Evolutionary conservation across 2,888 invertebrate genomes (phyloP).

Genomic region (Thumatha senex): DNA sequence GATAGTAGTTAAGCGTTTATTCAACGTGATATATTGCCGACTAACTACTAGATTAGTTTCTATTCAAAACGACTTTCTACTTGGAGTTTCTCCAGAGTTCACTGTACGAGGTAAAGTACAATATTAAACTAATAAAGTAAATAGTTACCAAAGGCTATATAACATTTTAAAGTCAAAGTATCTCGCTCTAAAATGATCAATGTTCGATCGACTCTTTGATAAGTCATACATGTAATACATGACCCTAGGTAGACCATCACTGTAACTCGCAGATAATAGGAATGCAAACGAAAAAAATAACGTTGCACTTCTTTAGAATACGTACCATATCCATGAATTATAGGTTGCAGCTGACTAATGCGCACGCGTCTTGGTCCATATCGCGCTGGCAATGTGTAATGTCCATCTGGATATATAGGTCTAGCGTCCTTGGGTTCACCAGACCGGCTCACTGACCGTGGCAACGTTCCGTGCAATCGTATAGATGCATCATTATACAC

Average conservation of each 20-base stretch:
- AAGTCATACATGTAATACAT: no score
- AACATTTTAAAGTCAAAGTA: neutral
- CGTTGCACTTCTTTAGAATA: constrained; percentile 15
- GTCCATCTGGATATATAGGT: constrained; percentile 47
- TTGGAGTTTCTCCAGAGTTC: constrained; percentile 60
- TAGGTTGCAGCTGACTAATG: constrained; percentile 69
- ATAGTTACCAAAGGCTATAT: no score
- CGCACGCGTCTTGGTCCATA: constrained; percentile 68
- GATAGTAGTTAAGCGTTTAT: constrained; percentile 51
- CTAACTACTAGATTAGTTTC: constrained; percentile 69
- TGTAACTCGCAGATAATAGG: no score
- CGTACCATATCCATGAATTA: constrained; percentile 76
- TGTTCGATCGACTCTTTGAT: no score
- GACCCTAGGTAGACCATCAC: no score
- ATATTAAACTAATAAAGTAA: constrained; percentile 30
- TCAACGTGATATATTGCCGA: constrained; percentile 60
- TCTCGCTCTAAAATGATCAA: neutral
- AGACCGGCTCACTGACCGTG: constrained; percentile 48
- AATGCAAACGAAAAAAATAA: no score
- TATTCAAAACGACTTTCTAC: constrained; percentile 75
- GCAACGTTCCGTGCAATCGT: constrained; percentile 60
- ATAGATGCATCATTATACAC: constrained; percentile 52
- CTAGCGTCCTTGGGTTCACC: constrained; percentile 35
- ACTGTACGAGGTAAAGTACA: constrained; percentile 42
- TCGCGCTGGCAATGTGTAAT: constrained; percentile 65